Percentiles rank a stretch among this genome's conserved stretches.
Evolutionary conservation across 2,888 invertebrate genomes (phyloP).

Genomic region (Lampropteryx suffumata): DNA sequence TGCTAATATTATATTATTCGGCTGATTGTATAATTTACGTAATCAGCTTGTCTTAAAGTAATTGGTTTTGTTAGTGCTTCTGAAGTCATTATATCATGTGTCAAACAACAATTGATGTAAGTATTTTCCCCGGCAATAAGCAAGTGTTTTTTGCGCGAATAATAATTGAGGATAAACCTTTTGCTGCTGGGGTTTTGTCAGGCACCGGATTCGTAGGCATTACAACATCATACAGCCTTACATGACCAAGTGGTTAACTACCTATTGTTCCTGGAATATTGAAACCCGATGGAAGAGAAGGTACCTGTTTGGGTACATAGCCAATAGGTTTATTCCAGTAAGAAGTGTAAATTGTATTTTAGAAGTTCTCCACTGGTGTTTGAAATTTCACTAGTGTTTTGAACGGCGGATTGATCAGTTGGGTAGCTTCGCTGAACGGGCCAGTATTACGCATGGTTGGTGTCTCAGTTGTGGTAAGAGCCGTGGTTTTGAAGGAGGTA

Average conservation of each 20-base stretch:
- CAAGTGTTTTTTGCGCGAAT: slow-evolving; percentile 53
- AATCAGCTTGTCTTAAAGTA: slow-evolving; percentile 53
- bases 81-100: slow-evolving; percentile 38
- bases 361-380: slow-evolving; percentile 43
- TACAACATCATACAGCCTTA: slow-evolving; percentile 42
- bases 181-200: slow-evolving; percentile 35
- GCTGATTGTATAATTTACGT: too few relatives aligned
- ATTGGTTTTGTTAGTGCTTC: slow-evolving; percentile 49
- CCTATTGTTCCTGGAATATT: slow-evolving; percentile 38
- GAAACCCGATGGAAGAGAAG: slow-evolving; percentile 41
- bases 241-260: slow-evolving; percentile 30
- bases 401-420: slow-evolving; percentile 42
- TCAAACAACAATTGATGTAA: slow-evolving; percentile 50
- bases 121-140: slow-evolving; percentile 59
- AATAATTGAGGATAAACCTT: slow-evolving; percentile 45
- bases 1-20: slow-evolving; percentile 60
- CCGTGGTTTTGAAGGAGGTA: slow-evolving; percentile 32
- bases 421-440: slow-evolving; percentile 29
- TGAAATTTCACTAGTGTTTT: slow-evolving; percentile 49
- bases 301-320: slow-evolving; percentile 37
- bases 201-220: slow-evolving; percentile 40
- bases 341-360: slow-evolving; percentile 41
- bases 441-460: slow-evolving; percentile 39
- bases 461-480: slow-evolving; percentile 34
- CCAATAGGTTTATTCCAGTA: slow-evolving; percentile 48